Evolutionary conservation across 2,113 vertebrate species (phyloP), one percentile per base, ranked within the genome.

Genomic region (Nerophis lumbriciformis): DNA sequence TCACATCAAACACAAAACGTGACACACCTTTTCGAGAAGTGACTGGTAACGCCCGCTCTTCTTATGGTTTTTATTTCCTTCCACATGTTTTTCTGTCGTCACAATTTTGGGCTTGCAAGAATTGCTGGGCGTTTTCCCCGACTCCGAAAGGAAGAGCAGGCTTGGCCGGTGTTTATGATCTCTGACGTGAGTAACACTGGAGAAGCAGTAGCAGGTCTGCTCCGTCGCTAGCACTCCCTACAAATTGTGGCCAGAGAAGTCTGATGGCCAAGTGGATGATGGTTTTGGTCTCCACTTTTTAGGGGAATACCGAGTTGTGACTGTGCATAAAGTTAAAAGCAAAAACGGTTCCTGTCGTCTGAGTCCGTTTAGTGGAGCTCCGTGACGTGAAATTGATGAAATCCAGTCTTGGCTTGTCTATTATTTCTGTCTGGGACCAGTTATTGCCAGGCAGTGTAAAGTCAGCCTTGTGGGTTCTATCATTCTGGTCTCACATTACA

Each of bases 21-120:
- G 76, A 87, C 81, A 87, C 80, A 79, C 75, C 76, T 88, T 88
- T 84, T 84, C 39, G 75, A 83, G 83, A 83, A 84, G 60, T 82
- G 77, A 82, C 85, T 85, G 71, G 48, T 53, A 77, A 77, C 81
- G 80, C 84, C 80, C 87, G 88, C 77, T 77, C 74, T 83, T 81
- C 84, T 82, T 78, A 83, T 76, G 66, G 28, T 58, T 6, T 85
- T 84, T 78, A 75, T 10, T 71, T 56, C 58, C 66, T 47, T 7
- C 62, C 75, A 36, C 63, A 59, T 74, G 28, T 28, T 28, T 67
- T 38, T 65, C 59, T 67, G 47, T n/a, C 14, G 68, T 59, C 36
- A 68, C 80, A 71, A 63, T 88, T 83, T 75, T 79, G 52, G 73
- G 28, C 83, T 75, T 75, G 6, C 62, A n/a, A 56, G 73, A 83